phyloP scores from a whole-genome alignment of 2,113 vertebrate genomes.

The Naja naja region DNA sequence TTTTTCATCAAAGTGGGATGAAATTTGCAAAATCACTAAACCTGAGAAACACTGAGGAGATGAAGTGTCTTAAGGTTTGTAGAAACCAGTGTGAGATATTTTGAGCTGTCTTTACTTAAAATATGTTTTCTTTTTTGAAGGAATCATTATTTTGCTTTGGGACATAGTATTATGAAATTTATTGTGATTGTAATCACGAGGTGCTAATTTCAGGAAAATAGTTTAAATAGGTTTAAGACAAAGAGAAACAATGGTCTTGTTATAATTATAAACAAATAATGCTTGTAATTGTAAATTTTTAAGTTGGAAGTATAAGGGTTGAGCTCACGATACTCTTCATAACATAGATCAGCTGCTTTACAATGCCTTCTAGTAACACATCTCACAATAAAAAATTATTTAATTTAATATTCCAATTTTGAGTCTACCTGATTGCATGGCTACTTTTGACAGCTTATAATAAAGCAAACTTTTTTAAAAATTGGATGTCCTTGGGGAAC shows the following conservation, averaged over 20 bases:
- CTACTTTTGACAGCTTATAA: not conserved
- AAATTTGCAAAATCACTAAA: not conserved
- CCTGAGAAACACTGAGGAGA: not conserved
- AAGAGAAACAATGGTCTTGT: not conserved
- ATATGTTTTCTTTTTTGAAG: not conserved
- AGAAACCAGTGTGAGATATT: not conserved
- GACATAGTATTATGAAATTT: not conserved
- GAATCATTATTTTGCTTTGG: not conserved
- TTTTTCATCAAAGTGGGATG: not conserved
- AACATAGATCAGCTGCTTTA: not conserved
- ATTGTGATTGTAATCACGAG: not conserved
- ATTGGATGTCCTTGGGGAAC: not conserved
- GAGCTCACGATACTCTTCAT: not conserved
- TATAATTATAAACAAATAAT: not conserved
- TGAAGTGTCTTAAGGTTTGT: not conserved
- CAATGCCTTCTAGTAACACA: not conserved
- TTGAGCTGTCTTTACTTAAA: not conserved
- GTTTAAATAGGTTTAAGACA: not conserved
- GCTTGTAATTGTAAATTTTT: not conserved
- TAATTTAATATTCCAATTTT: not conserved
- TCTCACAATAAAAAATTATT: not conserved
- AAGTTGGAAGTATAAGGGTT: not conserved
- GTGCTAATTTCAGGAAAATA: not conserved
- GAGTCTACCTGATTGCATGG: not conserved
- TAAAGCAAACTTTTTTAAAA: not conserved